phyloP scores from a whole-genome alignment of 2,888 invertebrate species.

The Melanotus villosus region DNA sequence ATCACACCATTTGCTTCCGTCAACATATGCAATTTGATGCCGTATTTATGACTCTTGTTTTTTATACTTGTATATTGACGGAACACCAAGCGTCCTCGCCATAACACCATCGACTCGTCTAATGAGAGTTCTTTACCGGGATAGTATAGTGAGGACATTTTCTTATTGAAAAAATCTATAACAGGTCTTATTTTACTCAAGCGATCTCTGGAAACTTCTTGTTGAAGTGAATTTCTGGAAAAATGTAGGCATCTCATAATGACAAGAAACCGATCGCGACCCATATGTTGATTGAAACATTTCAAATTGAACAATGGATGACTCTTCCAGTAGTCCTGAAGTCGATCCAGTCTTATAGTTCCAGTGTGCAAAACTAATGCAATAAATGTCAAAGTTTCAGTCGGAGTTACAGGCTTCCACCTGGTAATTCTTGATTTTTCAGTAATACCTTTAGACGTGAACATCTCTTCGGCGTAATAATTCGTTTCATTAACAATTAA shows the following conservation, averaged over 20 bases:
- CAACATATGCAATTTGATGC: conserved; percentile 31
- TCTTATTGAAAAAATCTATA: conserved; percentile 61
- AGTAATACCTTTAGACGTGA: background rate
- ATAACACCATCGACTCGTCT: conserved; percentile 51
- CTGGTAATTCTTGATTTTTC: conserved; percentile 38
- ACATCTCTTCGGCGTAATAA: background rate
- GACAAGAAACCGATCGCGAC: conserved; percentile 59
- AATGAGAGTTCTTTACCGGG: conserved; percentile 16
- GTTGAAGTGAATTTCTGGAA: background rate
- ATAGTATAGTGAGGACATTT: conserved; percentile 49
- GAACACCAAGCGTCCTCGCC: conserved; percentile 31
- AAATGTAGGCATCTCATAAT: conserved; percentile 60
- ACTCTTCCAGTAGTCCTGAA: conserved; percentile 63
- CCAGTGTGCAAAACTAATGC: conserved; percentile 63
- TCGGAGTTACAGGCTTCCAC: conserved; percentile 53
- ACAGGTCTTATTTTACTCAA: conserved; percentile 57
- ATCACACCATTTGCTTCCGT: conserved; percentile 51
- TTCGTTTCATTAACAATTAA: background rate
- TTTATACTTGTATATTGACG: too few relatives aligned
- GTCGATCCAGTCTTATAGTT: conserved; percentile 57
- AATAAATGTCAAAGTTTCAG: conserved; percentile 56
- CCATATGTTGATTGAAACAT: conserved; percentile 59
- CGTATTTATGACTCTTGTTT: too few relatives aligned
- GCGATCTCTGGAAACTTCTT: background rate
- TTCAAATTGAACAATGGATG: conserved; percentile 59